Base-by-base conservation (phyloP, 2,797 vertebrate species). In the Rhabdophis nuchalis region DNA sequence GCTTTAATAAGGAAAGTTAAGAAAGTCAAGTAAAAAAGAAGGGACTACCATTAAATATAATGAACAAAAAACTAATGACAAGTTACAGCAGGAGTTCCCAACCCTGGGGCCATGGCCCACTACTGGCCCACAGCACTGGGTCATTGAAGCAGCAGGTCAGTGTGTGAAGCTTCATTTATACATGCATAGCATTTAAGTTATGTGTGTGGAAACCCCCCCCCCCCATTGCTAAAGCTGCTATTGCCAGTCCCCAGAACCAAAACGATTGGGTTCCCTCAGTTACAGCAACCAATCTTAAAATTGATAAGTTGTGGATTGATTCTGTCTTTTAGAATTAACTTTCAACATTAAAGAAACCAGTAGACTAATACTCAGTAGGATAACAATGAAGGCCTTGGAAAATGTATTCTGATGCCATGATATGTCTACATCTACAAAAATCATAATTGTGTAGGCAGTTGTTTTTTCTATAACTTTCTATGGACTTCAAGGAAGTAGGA, bases 151-250 rank as follows among this genome's bases (percentile, higher is more conserved):
- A 68, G 61, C 4, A 5, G 13, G 2, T 32, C 5, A 5, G 68
- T 36, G 14, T 72, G 6, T 1, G 7, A 61, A 61, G 27, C 27
- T 29, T 61, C 27, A 72, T 72, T 72, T 72, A 32, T 36, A n/a
- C 16, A 18, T 72, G 32, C 68, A 36, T 72, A 36, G 68, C 16
- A 36, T 72, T 72, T 72, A 72, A 72, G 32, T 36, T 72, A n/a
- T 0, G 2, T 2, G 64, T 32, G 68, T 8, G 32, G 36, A 72
- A 72, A 16, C 68, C 16, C 6, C n/a, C 61, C 14, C 1, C 16
- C 7, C 14, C 1, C 8, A 2, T 18, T 0, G 0, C 16, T 7
- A 20, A 36, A 72, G 16, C 32, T 1, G 1, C n/a, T 16, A 13
- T 32, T 12, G 60, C 60, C 68, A 72, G 68, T 72, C 16, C 1